Conservation (phyloP, 2,888 invertebrate species). For the Panzeria rudis region DNA sequence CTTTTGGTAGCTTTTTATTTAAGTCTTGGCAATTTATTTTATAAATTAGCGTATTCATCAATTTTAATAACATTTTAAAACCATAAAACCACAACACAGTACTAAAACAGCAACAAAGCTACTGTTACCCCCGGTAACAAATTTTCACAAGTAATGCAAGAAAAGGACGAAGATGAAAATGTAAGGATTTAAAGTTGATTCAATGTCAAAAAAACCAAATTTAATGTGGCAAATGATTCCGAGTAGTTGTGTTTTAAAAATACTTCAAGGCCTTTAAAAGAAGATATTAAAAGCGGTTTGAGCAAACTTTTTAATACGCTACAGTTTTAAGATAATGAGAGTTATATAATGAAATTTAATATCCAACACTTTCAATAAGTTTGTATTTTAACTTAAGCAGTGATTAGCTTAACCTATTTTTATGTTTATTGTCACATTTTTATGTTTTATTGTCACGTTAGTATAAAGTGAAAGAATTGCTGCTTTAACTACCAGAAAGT, state of each 20-base stretch:
- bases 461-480: too few species aligned
- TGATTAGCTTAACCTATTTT: too few species aligned
- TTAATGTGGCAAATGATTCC: constrained; percentile 15
- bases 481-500: too few species aligned
- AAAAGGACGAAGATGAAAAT: constrained; percentile 11
- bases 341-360: not conserved
- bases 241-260: not conserved
- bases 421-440: too few species aligned
- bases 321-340: not conserved
- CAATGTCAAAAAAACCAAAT: constrained; percentile 4
- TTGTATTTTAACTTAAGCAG: too few species aligned
- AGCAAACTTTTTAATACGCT: not conserved
- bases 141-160: not conserved
- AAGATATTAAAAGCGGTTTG: not conserved
- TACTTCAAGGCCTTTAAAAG: constrained; percentile 6
- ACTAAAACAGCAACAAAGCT: constrained; percentile 49
- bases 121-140: not conserved
- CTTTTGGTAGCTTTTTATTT: constrained; percentile 50
- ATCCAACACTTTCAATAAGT: not conserved
- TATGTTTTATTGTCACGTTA: too few species aligned
- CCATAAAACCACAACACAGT: constrained; percentile 74
- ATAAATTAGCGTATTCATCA: constrained; percentile 83
- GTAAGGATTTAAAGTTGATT: constrained; percentile 7
- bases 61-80: constrained; percentile 81
- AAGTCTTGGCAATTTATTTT: constrained; percentile 73